A percentile compares a stretch with the other conserved stretches of the same genome.
Evolutionary conservation across 2,113 vertebrate genomes (phyloP).

Genomic region (Theristicus caerulescens): DNA sequence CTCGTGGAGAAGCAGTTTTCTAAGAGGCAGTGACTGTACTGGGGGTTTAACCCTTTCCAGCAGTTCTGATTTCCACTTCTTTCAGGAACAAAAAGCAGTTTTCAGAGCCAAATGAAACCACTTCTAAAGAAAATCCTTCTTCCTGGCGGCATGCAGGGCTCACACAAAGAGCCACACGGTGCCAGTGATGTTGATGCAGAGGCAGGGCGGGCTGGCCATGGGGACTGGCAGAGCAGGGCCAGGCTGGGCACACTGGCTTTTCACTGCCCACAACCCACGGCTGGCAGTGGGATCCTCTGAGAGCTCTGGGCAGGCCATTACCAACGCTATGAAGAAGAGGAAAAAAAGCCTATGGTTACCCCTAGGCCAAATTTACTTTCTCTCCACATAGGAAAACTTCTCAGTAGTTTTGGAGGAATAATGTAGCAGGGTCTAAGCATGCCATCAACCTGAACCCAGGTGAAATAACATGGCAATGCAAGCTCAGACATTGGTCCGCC

Average conservation of each 20-base stretch:
- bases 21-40: neutral
- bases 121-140: neutral
- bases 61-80: neutral
- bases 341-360: neutral
- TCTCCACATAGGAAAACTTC: neutral
- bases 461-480: neutral
- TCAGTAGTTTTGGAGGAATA: neutral
- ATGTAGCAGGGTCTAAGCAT: neutral
- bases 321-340: neutral
- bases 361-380: neutral
- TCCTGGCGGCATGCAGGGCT: neutral
- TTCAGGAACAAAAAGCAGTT: neutral
- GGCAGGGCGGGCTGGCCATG: neutral
- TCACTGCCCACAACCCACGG: neutral
- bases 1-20: neutral
- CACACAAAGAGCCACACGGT: rapidly evolving
- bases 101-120: neutral
- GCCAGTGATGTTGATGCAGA: neutral
- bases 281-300: neutral
- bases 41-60: neutral
- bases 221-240: neutral
- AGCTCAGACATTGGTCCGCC: neutral
- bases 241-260: neutral
- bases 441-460: neutral
- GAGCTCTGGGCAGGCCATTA: neutral